Evolutionary conservation across 1,140 invertebrate species (phyloP).

Genomic region (Holcopasites calliopsidis): DNA sequence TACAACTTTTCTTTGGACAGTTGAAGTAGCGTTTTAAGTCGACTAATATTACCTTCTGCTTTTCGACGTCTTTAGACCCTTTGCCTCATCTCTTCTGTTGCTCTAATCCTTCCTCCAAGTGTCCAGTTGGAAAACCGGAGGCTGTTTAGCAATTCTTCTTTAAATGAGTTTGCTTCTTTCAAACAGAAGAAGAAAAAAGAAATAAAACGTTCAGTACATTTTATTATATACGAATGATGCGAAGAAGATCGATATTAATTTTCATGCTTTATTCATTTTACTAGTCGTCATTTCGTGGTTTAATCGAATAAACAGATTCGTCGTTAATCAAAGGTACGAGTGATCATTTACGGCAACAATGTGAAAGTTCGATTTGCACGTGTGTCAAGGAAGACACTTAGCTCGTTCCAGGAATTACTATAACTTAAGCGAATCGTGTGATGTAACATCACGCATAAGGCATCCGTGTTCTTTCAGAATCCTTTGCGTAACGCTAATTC

Average conservation of each 20-base stretch:
- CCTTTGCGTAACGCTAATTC: background rate
- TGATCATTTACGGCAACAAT: background rate
- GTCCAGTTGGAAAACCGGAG: background rate
- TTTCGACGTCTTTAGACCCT: background rate
- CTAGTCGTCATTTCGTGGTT: background rate
- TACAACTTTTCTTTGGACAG: conserved; percentile 20
- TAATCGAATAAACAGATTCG: background rate
- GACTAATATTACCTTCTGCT: conserved; percentile 12
- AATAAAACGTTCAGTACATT: background rate
- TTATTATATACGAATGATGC: too few species aligned
- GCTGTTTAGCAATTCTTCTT: background rate
- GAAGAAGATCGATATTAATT: background rate
- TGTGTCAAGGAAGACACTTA: background rate
- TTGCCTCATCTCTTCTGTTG: conserved; percentile 2
- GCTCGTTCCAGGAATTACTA: background rate
- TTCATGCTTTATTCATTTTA: background rate
- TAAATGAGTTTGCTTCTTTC: background rate
- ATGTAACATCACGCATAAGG: background rate
- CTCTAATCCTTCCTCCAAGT: conserved; percentile 6
- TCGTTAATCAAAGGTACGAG: background rate
- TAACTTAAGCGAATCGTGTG: conserved; percentile 3
- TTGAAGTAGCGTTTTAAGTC: conserved; percentile 20
- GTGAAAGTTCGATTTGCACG: conserved; percentile 7
- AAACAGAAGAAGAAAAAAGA: too few species aligned
- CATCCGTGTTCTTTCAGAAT: background rate